Percentiles rank a stretch among this genome's conserved stretches.
Evolutionary conservation across 2,113 vertebrate genomes (phyloP).

Genomic region (Vidua chalybeata): DNA sequence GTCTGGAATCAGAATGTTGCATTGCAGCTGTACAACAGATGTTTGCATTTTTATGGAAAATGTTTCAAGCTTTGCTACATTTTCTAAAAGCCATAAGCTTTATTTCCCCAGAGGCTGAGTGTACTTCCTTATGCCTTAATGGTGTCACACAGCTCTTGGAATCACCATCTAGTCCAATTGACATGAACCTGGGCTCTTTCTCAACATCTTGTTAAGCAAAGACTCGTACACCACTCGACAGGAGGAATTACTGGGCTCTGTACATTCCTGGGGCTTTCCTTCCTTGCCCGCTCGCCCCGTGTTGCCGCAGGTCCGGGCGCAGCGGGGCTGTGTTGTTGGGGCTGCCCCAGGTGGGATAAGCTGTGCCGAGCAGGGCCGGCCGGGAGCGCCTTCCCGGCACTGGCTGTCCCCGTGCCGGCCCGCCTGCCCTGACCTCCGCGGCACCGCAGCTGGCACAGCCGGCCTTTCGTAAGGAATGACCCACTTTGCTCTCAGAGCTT

Average conservation of each 20-base stretch:
- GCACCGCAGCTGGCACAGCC: fast-evolving
- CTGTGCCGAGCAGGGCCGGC: not conserved
- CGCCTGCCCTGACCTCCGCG: not conserved
- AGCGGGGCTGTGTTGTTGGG: fast-evolving
- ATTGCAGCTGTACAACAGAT: not conserved
- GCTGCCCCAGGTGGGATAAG: no score
- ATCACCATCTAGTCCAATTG: not conserved
- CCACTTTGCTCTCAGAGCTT: not conserved
- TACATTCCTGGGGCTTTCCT: not conserved
- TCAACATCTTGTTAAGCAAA: not conserved
- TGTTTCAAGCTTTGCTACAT: not conserved
- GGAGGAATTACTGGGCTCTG: not conserved
- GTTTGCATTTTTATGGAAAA: not conserved
- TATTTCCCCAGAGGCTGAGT: not conserved
- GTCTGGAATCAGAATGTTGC: not conserved
- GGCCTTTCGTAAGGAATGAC: not conserved
- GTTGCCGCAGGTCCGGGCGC: fast-evolving
- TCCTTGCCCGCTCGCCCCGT: not conserved
- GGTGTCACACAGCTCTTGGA: not conserved
- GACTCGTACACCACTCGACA: not conserved
- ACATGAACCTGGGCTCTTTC: not conserved
- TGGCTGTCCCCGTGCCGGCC: no score
- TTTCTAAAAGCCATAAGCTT: not conserved
- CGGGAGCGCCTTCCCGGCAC: fast-evolving
- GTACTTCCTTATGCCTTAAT: not conserved